These are phyloP conservation scores for Euwallacea fornicatus DNA, from an alignment of 1,140 invertebrate species.

Conservation along the genomic window DNA sequence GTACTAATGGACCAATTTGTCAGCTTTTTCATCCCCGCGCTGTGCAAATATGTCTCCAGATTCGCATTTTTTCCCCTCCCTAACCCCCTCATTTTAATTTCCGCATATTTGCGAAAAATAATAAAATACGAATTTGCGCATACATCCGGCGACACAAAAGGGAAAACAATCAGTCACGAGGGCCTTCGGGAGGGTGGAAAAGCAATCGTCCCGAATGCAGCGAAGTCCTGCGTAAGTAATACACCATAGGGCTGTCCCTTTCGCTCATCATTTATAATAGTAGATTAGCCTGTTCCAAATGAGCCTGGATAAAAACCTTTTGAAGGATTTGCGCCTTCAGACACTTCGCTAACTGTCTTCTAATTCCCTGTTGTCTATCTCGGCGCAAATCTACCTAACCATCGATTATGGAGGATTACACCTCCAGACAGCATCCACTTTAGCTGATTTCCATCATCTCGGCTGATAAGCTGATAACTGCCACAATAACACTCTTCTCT, in stretches of 20 bases:
- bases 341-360: constrained; percentile 47
- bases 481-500: too few species aligned
- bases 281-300: constrained; percentile 44
- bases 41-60: constrained; percentile 43
- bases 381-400: constrained; percentile 45
- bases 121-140: neutral
- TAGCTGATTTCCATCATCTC: constrained; percentile 35
- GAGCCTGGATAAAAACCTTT: constrained; percentile 42
- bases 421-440: constrained; percentile 38
- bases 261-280: constrained; percentile 46
- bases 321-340: constrained; percentile 38
- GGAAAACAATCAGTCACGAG: constrained; percentile 32
- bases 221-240: constrained; percentile 1
- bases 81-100: constrained; percentile 17
- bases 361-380: constrained; percentile 47
- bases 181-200: constrained; percentile 19
- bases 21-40: constrained; percentile 36
- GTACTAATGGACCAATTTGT: constrained; percentile 41
- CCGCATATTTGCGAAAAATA: constrained; percentile 4
- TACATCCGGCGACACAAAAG: neutral
- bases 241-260: constrained; percentile 30
- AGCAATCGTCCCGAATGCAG: constrained; percentile 22
- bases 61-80: constrained; percentile 26
- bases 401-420: constrained; percentile 45
- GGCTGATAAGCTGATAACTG: too few species aligned